phyloP scores from a whole-genome alignment of 1,140 invertebrate species.

The Phymastichus coffea region DNA sequence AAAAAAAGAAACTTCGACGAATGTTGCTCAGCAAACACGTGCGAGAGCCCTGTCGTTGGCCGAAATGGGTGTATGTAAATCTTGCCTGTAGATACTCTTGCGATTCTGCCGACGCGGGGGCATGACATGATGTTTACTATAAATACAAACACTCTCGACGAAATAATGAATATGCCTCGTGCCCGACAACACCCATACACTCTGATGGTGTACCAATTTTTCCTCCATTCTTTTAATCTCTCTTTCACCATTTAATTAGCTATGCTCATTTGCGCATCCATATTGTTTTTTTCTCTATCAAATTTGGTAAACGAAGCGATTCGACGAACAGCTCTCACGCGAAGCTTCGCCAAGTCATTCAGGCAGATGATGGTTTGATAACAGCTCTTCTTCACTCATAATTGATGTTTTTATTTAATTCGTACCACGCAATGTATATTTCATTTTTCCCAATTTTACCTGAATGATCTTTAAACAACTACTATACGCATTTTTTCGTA shows the following conservation, averaged over 20 bases:
- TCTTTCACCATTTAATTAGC: not conserved
- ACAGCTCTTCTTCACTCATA: not conserved
- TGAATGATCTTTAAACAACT: conserved; percentile 29
- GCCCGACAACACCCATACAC: conserved; percentile 29
- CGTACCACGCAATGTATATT: conserved; percentile 21
- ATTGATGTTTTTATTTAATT: no score
- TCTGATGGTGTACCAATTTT: conserved; percentile 12
- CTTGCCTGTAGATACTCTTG: conserved; percentile 24
- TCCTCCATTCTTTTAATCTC: conserved; percentile 2
- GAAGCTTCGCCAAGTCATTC: conserved; percentile 24
- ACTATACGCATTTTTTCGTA: conserved; percentile 32
- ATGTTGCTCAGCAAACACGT: no score
- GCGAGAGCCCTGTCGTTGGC: conserved; percentile 24
- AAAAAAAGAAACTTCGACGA: no score
- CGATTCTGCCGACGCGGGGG: conserved; percentile 19
- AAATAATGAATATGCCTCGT: conserved; percentile 37
- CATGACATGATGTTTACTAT: no score
- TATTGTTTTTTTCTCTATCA: conserved; percentile 15
- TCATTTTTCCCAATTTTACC: not conserved
- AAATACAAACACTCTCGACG: no score
- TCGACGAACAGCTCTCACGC: conserved; percentile 18
- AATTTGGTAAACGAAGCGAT: conserved; percentile 30
- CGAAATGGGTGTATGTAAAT: conserved; percentile 14
- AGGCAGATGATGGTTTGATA: conserved; percentile 16
- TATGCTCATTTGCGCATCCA: no score